phyloP scores from a whole-genome alignment of 2,888 invertebrate species.

The Metacarcinus magister region DNA sequence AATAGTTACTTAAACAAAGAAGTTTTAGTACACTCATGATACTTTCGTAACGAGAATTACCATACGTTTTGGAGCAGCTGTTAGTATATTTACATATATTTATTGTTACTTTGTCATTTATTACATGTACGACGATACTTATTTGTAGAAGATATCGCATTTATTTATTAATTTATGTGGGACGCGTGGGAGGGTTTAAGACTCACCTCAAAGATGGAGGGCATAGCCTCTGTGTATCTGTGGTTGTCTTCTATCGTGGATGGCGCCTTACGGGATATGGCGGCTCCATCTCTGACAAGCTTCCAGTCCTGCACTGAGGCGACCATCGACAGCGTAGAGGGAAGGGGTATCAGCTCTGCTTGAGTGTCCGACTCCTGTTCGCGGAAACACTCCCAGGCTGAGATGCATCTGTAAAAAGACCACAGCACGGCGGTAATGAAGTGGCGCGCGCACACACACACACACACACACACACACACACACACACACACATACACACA shows the following conservation, averaged over 20 bases:
- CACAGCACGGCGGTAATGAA: background rate
- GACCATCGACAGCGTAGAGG: background rate
- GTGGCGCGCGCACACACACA: background rate
- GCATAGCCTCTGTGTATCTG: background rate
- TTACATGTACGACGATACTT: too few species aligned
- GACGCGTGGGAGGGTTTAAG: background rate
- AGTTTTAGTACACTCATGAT: too few species aligned
- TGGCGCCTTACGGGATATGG: background rate
- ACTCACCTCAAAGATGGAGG: background rate
- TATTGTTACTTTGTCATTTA: too few species aligned
- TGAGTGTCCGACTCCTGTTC: background rate
- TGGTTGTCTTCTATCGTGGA: too few species aligned
- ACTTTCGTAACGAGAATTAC: too few species aligned
- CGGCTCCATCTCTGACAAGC: background rate
- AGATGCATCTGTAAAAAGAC: background rate
- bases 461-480: conserved; percentile 45
- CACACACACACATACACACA: conserved; percentile 41
- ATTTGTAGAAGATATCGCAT: too few species aligned
- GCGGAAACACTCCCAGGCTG: background rate
- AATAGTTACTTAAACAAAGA: background rate
- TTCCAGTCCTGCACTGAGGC: background rate
- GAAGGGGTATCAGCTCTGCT: background rate
- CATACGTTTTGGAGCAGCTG: too few species aligned
- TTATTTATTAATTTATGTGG: background rate
- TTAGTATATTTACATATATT: too few species aligned